These are phyloP conservation scores for Leucoraja erinaceus DNA, from an alignment of 2,113 vertebrate genomes.

Conservation along the genomic window DNA sequence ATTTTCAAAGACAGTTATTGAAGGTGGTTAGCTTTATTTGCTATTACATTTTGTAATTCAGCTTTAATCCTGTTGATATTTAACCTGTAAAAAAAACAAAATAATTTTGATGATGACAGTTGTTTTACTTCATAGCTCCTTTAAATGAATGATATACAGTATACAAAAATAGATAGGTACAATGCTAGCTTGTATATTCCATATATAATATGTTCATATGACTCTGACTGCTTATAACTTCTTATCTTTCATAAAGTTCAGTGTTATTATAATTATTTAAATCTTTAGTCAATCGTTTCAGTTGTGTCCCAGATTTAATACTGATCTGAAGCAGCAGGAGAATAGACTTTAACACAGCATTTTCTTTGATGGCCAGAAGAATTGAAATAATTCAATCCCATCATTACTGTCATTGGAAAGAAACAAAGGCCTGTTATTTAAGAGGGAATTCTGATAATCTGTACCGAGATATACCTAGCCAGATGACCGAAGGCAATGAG, in stretches of 20 bases:
- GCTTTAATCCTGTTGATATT: not conserved
- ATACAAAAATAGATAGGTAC: not conserved
- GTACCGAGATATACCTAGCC: not conserved
- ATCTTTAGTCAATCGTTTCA: not conserved
- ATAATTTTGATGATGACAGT: not conserved
- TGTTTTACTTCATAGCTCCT: not conserved
- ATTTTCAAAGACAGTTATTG: not conserved
- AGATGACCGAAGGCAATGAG: not conserved
- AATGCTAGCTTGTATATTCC: not conserved
- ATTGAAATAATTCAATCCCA: not conserved
- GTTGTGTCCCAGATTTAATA: not conserved
- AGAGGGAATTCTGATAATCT: not conserved
- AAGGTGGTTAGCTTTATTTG: conserved; percentile 35
- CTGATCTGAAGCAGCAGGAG: not conserved
- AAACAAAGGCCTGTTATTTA: not conserved
- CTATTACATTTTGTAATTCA: conserved; percentile 10
- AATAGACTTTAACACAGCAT: not conserved
- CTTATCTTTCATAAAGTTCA: not conserved
- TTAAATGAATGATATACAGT: not conserved
- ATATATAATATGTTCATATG: not conserved
- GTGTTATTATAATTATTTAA: not conserved
- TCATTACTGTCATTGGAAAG: not conserved
- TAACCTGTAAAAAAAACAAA: conserved; percentile 1
- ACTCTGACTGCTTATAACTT: not conserved
- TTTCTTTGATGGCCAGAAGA: not conserved